Conservation (phyloP, 2,797 vertebrate genomes). For the Pseudopleuronectes americanus region DNA sequence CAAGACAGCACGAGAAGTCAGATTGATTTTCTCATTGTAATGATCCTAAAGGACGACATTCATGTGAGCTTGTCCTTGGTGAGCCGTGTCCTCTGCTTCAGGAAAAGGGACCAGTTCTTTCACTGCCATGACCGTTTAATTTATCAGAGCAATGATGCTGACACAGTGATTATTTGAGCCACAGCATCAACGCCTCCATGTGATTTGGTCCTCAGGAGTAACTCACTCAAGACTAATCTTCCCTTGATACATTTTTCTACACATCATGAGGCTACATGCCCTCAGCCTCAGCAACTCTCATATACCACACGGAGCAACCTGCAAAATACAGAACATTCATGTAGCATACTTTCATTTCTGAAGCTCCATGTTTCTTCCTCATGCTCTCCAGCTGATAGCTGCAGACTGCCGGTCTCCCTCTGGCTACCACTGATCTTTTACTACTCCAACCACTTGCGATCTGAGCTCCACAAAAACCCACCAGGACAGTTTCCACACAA, state of each 20-base stretch:
- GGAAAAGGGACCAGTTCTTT: not conserved
- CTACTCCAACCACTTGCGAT: slow-evolving; percentile 44
- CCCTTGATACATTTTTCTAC: too few relatives aligned
- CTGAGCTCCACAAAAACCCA: slow-evolving; percentile 17
- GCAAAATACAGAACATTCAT: not conserved
- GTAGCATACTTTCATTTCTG: not conserved
- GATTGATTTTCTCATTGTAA: slow-evolving; percentile 7
- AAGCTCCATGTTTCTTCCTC: slow-evolving; percentile 32
- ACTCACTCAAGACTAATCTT: not conserved
- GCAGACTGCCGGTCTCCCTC: slow-evolving; percentile 15
- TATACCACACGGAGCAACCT: not conserved
- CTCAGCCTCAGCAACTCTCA: slow-evolving; percentile 15
- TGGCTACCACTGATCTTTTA: slow-evolving; percentile 30
- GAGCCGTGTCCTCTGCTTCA: not conserved
- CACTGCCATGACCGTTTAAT: slow-evolving; percentile 18
- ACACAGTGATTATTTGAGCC: slow-evolving; percentile 31
- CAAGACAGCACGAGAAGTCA: not conserved
- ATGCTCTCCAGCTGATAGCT: slow-evolving; percentile 27
- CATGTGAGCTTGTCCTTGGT: slow-evolving; percentile 16
- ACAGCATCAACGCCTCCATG: slow-evolving; percentile 2
- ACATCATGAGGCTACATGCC: not conserved
- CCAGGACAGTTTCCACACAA: slow-evolving; percentile 5
- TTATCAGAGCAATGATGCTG: slow-evolving; percentile 21
- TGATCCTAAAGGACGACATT: not conserved
- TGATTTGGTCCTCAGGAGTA: slow-evolving; percentile 27